A percentile compares a stretch with the other conserved stretches of the same genome.
phyloP scores from a whole-genome alignment of 2,113 vertebrate species.

The Thymallus thymallus region DNA sequence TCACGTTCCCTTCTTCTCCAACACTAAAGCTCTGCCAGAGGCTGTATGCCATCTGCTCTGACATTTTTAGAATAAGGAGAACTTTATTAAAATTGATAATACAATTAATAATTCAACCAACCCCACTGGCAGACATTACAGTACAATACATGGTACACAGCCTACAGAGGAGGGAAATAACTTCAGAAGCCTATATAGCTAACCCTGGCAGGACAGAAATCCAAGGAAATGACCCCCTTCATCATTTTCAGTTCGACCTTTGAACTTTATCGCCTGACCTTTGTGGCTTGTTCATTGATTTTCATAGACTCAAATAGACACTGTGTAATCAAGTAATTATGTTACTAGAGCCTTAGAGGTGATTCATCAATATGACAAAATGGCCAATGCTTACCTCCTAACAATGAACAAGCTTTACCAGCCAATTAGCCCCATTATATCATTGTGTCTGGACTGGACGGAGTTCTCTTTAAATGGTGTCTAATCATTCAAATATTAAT shows the following conservation, averaged over 20 bases:
- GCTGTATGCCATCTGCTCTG: constrained; percentile 49
- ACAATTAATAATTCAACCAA: constrained; percentile 49
- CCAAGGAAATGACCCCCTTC: too few relatives aligned
- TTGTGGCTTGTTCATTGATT: neutral
- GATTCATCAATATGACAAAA: too few relatives aligned
- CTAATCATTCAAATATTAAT: neutral
- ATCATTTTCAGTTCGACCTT: neutral
- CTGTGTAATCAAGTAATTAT: too few relatives aligned
- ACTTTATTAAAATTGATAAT: constrained; percentile 49
- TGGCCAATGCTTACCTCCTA: too few relatives aligned
- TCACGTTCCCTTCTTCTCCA: neutral
- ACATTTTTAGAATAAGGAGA: constrained; percentile 49
- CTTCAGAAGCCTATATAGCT: too few relatives aligned
- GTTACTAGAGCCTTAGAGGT: too few relatives aligned
- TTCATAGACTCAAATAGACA: neutral
- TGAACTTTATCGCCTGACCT: neutral
- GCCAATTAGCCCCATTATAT: too few relatives aligned
- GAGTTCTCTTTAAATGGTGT: neutral
- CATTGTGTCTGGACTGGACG: too few relatives aligned
- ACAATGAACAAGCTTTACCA: too few relatives aligned
- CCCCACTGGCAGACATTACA: neutral
- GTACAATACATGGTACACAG: neutral
- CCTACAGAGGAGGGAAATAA: neutral
- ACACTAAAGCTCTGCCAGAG: constrained; percentile 28
- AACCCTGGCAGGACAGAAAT: too few relatives aligned